Base-by-base conservation (phyloP, 2,888 invertebrate species). In the Buathra laborator region DNA sequence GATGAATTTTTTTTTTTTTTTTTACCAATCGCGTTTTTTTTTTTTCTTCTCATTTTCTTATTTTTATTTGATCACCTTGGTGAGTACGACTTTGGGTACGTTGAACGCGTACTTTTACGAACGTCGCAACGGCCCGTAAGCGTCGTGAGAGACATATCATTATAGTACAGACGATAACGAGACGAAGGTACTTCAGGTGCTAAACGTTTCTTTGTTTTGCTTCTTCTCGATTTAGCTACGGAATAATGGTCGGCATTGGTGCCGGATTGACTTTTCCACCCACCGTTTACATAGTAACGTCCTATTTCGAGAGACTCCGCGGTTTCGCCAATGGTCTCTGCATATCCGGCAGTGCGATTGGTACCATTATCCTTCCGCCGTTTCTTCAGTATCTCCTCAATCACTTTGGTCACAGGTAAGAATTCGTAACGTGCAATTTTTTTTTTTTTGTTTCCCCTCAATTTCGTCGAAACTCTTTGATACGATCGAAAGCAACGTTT, bases 311-410 rank as follows among this genome's bases (percentile, higher is more conserved):
- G 68, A 95, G 95, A 72, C 94, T 96, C 2, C 95, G 98, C 32
- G 98, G 98, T 0, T 94, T 98, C 32, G 98, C 98, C 62, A 98
- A 97, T 93, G 98, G 98, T 0, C 95, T 98, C n/a, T 98, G 98
- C 90, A 97, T 98, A 94, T 98, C 97, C 0, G 98, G 98, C 10
- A 97, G 97, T 87, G 97, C 97, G 0, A 95, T 98, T 86, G 98
- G 98, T 5, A 97, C 97, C 70, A 97, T 98, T 87, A 96, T 98
- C 29, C 94, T 98, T 86, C 98, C 98, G 32, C 97, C 97, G 0
- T 95, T 97, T 67, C 94, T 98, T 82, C 94, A 97, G 78, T 95
- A 95, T 88, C 94, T 98, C 62, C 94, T 98, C n/a, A 96, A 96
- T 91, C 95, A 95, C 0, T 97, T 97, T 88, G 97, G 97, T 32